Evolutionary conservation across 2,888 invertebrate genomes (phyloP).

Genomic region (Coelogynopora nodosa): DNA sequence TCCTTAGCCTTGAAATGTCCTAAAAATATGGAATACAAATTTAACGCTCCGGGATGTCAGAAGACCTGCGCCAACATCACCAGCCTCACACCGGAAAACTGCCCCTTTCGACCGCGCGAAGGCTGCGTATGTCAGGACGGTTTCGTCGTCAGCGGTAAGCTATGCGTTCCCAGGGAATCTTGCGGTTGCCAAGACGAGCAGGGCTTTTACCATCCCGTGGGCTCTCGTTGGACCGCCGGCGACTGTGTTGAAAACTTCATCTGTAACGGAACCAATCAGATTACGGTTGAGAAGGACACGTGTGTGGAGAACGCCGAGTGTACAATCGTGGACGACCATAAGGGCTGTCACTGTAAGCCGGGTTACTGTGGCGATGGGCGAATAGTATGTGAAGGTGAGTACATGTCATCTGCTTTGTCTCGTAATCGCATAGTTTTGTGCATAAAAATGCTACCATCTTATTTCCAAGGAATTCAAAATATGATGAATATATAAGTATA

Average conservation of each 20-base stretch:
- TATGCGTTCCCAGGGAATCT: constrained; percentile 40
- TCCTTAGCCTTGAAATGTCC: constrained; percentile 44
- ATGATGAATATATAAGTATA: no score
- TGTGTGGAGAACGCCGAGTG: constrained; percentile 1
- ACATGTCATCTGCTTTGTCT: no score
- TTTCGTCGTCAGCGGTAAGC: constrained; percentile 47
- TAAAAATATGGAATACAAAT: constrained; percentile 43
- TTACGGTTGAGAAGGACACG: background rate
- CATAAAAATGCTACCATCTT: no score
- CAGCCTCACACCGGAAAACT: background rate
- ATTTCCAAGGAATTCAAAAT: no score
- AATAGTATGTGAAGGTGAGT: background rate
- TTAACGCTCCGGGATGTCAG: constrained; percentile 40
- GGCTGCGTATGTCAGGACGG: constrained; percentile 52
- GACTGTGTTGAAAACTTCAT: background rate
- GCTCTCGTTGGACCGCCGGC: background rate
- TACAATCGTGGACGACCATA: background rate
- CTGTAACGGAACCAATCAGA: constrained; percentile 15
- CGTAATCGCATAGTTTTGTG: no score
- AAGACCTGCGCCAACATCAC: constrained; percentile 40
- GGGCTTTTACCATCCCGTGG: constrained; percentile 33
- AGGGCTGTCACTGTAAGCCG: constrained; percentile 8
- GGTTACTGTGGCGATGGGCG: constrained; percentile 34
- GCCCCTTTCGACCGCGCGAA: constrained; percentile 49
- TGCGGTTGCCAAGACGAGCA: constrained; percentile 51